Conservation (phyloP, 1,140 invertebrate species). For the Meloidogyne chitwoodi region DNA sequence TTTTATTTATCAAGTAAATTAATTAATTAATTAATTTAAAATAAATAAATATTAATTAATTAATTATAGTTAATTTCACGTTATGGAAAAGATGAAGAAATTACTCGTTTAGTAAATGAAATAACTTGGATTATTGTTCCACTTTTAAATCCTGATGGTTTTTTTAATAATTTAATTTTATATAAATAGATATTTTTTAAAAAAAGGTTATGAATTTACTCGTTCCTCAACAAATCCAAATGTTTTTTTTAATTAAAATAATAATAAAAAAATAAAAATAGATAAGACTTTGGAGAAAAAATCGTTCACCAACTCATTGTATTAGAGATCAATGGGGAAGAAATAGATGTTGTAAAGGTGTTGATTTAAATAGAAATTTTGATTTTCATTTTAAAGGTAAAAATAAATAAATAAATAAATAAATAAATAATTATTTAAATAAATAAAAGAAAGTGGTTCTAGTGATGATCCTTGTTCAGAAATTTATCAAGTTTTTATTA, state of each 20-base stretch:
- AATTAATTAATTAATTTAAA: slow-evolving; percentile 2
- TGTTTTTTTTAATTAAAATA: slow-evolving; percentile 24
- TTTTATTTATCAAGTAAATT: slow-evolving; percentile 56
- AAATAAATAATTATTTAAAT: slow-evolving; percentile 13
- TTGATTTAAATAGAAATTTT: slow-evolving; percentile 58
- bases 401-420: background rate
- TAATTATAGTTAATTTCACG: slow-evolving; percentile 46
- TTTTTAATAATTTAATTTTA: slow-evolving; percentile 46
- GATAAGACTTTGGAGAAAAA: slow-evolving; percentile 57
- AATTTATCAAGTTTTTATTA: slow-evolving; percentile 50
- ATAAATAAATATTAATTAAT: background rate
- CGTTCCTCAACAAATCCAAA: slow-evolving; percentile 58
- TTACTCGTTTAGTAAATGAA: slow-evolving; percentile 57
- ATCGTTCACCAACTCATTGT: slow-evolving; percentile 46
- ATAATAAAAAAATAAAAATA: background rate
- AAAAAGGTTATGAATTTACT: slow-evolving; percentile 56
- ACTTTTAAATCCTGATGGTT: slow-evolving; percentile 70
- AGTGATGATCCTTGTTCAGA: slow-evolving; percentile 59
- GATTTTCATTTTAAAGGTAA: slow-evolving; percentile 55
- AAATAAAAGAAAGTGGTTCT: slow-evolving; percentile 47
- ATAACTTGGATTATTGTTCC: slow-evolving; percentile 68
- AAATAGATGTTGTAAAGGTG: slow-evolving; percentile 49
- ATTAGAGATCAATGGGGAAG: slow-evolving; percentile 49
- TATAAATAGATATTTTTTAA: background rate
- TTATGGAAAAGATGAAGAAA: slow-evolving; percentile 56